Base-by-base conservation (phyloP, 1,140 invertebrate genomes). In the Camponotus floridanus region DNA sequence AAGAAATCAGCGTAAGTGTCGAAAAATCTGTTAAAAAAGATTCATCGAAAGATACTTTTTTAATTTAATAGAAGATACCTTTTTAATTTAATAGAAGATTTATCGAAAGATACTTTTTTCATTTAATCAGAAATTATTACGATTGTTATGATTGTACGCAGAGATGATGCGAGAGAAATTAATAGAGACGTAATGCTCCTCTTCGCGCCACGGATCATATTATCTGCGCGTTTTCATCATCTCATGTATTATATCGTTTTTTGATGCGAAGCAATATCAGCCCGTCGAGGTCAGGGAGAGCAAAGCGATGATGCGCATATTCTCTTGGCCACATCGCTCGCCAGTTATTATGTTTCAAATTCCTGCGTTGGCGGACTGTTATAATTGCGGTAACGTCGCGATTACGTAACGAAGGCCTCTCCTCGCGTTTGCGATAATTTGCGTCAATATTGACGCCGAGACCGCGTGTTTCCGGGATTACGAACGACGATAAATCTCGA, bases 361-460 rank as follows among this genome's bases (percentile, higher is more conserved):
- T 84, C 64, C 26, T 68, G 13, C 64, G 26, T 26, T 15, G 59
- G 13, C 26, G 59, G 64, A 57, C 62, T 55, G 78, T 78, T 61
- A 62, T 62, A 88, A 73, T 88, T 88, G 70, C 70, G 13, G 15
- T 79, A 68, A 76, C 42, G n/a, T 48, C n/a, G 39, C 62, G 62
- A 76, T 86, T 88, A 26, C 83, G 76, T 68, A 89, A 89, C 11
- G 39, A 0, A 6, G 8, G 5, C 15, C 45, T 15, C 8, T 21
- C 57, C 73, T 51, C 86, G 73, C 67, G 81, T 57, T 15, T 11
- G 67, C 81, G 85, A 88, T 85, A 89, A 86, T 89, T 88, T 51
- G 81, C 71, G 36, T n/a, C 67, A 73, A 74, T 51, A 85, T 80
- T 68, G 70, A 88, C n/a, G n/a, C 11, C 42, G 18, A 26, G 26